Evolutionary conservation across 30 jellyfish, hydroid and myxozoan genomes (phyloP).

Genomic region (Chironex yamaguchii): DNA sequence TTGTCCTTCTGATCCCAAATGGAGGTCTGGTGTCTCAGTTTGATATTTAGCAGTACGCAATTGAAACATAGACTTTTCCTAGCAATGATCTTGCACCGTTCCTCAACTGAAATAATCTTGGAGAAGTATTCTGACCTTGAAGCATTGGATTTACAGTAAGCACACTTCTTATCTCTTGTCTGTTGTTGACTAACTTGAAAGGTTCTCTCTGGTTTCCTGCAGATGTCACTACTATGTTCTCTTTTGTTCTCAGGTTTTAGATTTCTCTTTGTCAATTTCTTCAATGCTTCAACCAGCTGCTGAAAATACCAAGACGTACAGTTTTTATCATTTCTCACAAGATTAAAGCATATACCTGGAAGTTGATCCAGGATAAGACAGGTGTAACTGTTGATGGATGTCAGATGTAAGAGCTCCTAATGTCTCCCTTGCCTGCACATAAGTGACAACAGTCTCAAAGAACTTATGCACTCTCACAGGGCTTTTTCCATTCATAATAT

Average conservation of each 20-base stretch:
- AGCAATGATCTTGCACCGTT: too few relatives aligned
- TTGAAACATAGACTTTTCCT: constrained; percentile 72
- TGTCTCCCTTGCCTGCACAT: constrained; percentile 56
- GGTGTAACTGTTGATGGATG: constrained; percentile 17
- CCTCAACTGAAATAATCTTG: too few relatives aligned
- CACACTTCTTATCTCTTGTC: too few relatives aligned
- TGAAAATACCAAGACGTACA: constrained; percentile 77
- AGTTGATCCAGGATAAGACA: too few relatives aligned
- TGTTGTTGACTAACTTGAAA: too few relatives aligned
- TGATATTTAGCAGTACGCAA: constrained; percentile 60
- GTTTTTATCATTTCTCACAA: constrained; percentile 69
- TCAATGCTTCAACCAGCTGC: constrained; percentile 58
- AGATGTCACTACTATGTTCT: too few relatives aligned
- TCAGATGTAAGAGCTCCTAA: constrained; percentile 24
- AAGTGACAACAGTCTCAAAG: constrained; percentile 37
- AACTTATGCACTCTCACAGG: constrained; percentile 35
- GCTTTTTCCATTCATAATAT: constrained; percentile 12
- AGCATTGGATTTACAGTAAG: too few relatives aligned
- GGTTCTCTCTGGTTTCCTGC: too few relatives aligned
- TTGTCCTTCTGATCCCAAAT: constrained; percentile 60
- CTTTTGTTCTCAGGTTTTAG: too few relatives aligned
- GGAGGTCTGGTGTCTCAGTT: constrained; percentile 54
- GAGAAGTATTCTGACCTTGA: too few relatives aligned
- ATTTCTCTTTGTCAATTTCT: constrained; percentile 75
- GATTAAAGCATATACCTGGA: constrained; percentile 69